Evolutionary conservation across 2,797 vertebrate genomes (phyloP).

Genomic region (Bryconaethiops microstoma): DNA sequence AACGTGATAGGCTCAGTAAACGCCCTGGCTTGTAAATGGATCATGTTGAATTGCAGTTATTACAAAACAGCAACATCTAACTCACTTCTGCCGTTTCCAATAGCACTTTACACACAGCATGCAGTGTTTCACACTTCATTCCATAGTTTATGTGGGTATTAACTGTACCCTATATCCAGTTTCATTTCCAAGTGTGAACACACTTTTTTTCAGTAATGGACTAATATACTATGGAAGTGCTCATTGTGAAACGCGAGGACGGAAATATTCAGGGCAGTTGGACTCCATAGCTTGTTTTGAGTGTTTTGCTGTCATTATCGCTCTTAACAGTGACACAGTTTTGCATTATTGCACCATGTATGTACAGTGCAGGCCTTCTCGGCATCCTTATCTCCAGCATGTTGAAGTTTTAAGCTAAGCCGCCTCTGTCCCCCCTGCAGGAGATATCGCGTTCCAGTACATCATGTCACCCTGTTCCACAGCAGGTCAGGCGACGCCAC

Average conservation of each 20-base stretch:
- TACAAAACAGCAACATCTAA: too few relatives aligned
- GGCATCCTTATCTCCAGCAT: background rate
- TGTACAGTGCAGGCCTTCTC: background rate
- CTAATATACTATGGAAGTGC: background rate
- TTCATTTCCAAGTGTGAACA: background rate
- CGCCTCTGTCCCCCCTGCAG: background rate
- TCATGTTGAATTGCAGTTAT: background rate
- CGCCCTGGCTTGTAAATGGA: too few relatives aligned
- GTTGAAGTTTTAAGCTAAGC: background rate
- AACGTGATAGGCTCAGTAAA: too few relatives aligned
- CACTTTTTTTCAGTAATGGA: background rate
- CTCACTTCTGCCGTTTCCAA: too few relatives aligned
- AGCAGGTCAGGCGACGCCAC: background rate
- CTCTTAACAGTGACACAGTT: background rate
- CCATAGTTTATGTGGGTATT: background rate
- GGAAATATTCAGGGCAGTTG: background rate
- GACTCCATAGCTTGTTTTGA: background rate
- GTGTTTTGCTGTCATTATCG: slow-evolving; percentile 16
- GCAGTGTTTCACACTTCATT: background rate
- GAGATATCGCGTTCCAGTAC: slow-evolving; percentile 51
- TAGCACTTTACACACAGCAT: background rate
- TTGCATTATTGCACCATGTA: slow-evolving; percentile 15
- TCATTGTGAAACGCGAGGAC: background rate
- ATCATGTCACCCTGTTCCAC: slow-evolving; percentile 46
- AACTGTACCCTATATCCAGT: background rate